These are phyloP conservation scores for Carcina quercana DNA, from an alignment of 2,888 invertebrate species.

Conservation along the genomic window DNA sequence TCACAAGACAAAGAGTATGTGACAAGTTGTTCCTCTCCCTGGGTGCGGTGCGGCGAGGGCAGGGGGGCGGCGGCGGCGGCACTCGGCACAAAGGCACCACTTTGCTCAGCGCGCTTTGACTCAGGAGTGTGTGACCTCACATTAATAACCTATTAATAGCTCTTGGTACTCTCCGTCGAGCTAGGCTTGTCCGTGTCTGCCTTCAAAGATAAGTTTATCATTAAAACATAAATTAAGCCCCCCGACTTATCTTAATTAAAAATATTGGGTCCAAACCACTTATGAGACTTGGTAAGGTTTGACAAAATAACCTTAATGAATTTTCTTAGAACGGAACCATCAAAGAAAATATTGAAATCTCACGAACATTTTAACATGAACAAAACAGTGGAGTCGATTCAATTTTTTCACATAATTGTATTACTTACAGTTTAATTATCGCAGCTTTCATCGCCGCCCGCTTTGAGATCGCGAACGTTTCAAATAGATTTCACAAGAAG, in stretches of 20 bases:
- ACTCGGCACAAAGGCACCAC: slow-evolving; percentile 66
- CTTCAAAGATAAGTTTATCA: too few relatives aligned
- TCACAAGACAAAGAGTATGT: slow-evolving; percentile 58
- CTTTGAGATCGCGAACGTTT: slow-evolving; percentile 71
- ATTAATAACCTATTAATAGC: slow-evolving; percentile 65
- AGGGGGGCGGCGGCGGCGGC: slow-evolving; percentile 30
- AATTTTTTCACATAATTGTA: slow-evolving; percentile 70
- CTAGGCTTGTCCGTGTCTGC: too few relatives aligned
- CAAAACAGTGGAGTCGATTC: slow-evolving; percentile 51
- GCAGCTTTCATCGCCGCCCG: slow-evolving; percentile 65
- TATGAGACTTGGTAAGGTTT: too few relatives aligned
- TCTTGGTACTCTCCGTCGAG: neutral
- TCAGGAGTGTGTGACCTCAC: slow-evolving; percentile 53
- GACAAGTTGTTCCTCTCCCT: slow-evolving; percentile 15
- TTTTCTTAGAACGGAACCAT: slow-evolving; percentile 4
- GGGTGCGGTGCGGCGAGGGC: slow-evolving; percentile 7
- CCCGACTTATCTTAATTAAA: too few relatives aligned
- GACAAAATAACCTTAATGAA: neutral
- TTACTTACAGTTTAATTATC: slow-evolving; percentile 73
- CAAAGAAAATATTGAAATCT: slow-evolving; percentile 30
- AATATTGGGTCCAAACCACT: too few relatives aligned
- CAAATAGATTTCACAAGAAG: slow-evolving; percentile 73
- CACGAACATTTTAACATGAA: slow-evolving; percentile 38
- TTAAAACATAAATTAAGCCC: too few relatives aligned
- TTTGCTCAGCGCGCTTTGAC: slow-evolving; percentile 63